Conservation (phyloP, 2,888 invertebrate species). For the Fragum fragum region DNA sequence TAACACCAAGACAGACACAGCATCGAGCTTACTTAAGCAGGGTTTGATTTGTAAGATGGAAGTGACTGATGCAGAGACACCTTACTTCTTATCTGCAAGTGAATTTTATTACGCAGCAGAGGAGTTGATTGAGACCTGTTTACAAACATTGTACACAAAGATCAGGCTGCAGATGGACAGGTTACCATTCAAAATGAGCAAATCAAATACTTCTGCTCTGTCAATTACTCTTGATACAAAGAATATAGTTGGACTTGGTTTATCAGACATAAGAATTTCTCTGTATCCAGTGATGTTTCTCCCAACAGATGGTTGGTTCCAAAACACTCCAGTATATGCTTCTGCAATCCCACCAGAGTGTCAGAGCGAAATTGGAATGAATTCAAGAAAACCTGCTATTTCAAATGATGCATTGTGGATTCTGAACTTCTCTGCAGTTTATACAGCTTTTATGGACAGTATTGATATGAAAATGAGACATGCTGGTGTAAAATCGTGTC, state of each 20-base stretch:
- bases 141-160: conserved; percentile 72
- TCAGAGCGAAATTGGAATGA: conserved; percentile 50
- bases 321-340: conserved; percentile 72
- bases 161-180: conserved; percentile 71
- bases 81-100: conserved; percentile 64
- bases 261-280: conserved; percentile 73
- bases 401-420: conserved; percentile 73
- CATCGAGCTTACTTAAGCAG: conserved; percentile 6
- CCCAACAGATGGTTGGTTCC: conserved; percentile 66
- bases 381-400: conserved; percentile 21
- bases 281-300: conserved; percentile 75
- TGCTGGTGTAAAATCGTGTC: conserved; percentile 70
- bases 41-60: conserved; percentile 18
- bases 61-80: neutral
- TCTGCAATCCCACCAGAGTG: conserved; percentile 63
- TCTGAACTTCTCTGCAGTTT: conserved; percentile 65
- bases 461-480: conserved; percentile 65
- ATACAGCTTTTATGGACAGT: conserved; percentile 56
- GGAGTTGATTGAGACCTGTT: conserved; percentile 68
- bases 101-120: conserved; percentile 64
- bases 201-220: conserved; percentile 64
- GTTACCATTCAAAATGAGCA: conserved; percentile 75
- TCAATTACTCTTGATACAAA: conserved; percentile 75
- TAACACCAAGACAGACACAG: conserved; percentile 40
- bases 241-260: conserved; percentile 73